Conservation (phyloP, 2,797 vertebrate genomes). For the Schizopygopsis pylzovi region DNA sequence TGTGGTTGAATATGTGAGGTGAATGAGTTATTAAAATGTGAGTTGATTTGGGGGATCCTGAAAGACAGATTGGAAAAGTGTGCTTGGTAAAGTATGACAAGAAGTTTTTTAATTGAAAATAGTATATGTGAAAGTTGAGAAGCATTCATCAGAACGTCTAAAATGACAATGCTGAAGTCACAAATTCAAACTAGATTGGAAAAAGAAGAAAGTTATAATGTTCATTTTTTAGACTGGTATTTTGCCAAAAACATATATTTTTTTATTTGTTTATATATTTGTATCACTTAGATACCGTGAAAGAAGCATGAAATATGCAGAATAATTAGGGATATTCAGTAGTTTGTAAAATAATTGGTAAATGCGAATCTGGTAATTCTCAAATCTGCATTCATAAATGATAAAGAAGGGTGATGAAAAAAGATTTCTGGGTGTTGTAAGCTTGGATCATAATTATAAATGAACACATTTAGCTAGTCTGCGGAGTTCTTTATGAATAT, state of each 20-base stretch:
- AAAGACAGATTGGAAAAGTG: neutral
- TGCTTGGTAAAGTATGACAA: neutral
- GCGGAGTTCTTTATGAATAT: neutral
- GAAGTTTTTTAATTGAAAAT: neutral
- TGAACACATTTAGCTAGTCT: neutral
- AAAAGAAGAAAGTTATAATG: neutral
- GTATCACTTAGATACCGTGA: neutral
- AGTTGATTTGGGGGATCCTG: neutral
- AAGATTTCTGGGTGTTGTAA: neutral
- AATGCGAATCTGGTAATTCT: neutral
- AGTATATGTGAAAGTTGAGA: neutral
- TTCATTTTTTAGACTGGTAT: neutral
- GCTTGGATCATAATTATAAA: neutral
- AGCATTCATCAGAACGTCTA: neutral
- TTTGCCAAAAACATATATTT: neutral
- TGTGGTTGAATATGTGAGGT: neutral
- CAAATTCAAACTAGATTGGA: neutral
- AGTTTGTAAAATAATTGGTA: slow-evolving; percentile 1
- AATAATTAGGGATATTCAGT: neutral
- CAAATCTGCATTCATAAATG: neutral
- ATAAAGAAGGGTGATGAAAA: slow-evolving; percentile 5
- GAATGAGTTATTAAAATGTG: neutral
- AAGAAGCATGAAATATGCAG: neutral
- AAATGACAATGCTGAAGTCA: neutral
- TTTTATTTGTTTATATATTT: neutral